Base-by-base conservation (phyloP, 2,113 vertebrate species). In the Chaenocephalus aceratus region DNA sequence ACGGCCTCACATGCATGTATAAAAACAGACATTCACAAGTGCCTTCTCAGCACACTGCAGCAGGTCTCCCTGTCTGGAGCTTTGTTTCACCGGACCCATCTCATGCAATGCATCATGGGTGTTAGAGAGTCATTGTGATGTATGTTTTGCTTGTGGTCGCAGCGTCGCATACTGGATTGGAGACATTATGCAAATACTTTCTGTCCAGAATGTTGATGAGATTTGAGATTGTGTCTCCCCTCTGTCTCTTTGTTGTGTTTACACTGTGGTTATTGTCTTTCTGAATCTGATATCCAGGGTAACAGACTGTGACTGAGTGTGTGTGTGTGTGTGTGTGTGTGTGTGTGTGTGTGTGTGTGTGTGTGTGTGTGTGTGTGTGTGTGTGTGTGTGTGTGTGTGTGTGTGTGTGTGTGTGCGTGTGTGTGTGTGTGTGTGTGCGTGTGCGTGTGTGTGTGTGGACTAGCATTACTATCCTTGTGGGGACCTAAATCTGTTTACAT, bases 31-130 rank as follows among this genome's bases (percentile, higher is more conserved):
- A 41, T 59, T 75, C 82, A 73, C 77, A 75, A 87, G 65, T 77
- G 82, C 91, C 90, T 92, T 82, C 86, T 87, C 91, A 91, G 89
- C 90, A 87, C 30, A 82, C 63, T 88, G 86, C 64, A 89, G 81
- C 80, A 88, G 80, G 91, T 93, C 88, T 91, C 92, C 65, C 83
- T 74, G 65, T 90, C 89, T 81, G 89, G 70, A 82, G 77, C 84
- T 72, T 84, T 64, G 67, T 86, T 88, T 83, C 69, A 62, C 74
- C 73, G 71, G 62, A 82, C 59, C 70, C 72, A 80, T 83, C 77
- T 67, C 60, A 45, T 70, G 62, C 79, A 82, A 92, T 90, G 87
- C 92, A 91, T 86, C 86, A 83, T n/a, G 41, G 53, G 46, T 34
- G n/a, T n/a, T n/a, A n/a, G n/a, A n/a, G n/a, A n/a, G n/a, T n/a